Base-by-base conservation (phyloP, 2,113 vertebrate genomes). In the Zosterops japonicus region DNA sequence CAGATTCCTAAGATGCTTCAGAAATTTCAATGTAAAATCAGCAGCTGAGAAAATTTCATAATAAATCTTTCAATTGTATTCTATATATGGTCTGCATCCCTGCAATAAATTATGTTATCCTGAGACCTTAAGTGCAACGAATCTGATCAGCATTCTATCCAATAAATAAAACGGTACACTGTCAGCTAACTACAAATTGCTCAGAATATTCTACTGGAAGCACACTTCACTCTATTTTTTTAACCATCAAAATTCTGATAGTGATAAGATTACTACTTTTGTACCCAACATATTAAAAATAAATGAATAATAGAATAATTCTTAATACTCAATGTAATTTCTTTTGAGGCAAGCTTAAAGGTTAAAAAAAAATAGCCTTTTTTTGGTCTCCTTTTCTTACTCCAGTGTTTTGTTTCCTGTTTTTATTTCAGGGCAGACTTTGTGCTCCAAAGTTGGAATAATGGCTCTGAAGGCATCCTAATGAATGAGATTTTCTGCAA, bases 1-100 rank as follows among this genome's bases (percentile, higher is more conserved):
- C 29, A 75, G 47, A 88, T 88, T 95, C 14, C 59, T 85, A 94
- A 96, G 42, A 52, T 1, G 3, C 91, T 97, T 94, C 47, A 78
- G 61, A 85, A 94, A 85, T 94, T 94, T 96, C 50, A 84, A 29
- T 72, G 64, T 89, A 78, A 93, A 86, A 28, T 52, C 69, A 96
- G 91, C 87, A 83, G 11, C 23, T 59, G 52, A 91, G 35, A 84
- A 93, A 88, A 95, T 80, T 88, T 71, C 21, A 68, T 46, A 82
- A 90, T 91, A 81, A 97, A 92, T 84, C 77, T 94, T 89, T 76
- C 67, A 44, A 57, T 76, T 93, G 19, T 33, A 80, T 74, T 93
- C 96, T 77, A 83, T 72, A 20, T 96, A 85, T 94, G 72, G 87
- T 94, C 56, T 85, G 44, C 31, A 89, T 75, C 20, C 20, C 14